Percentiles rank a stretch among this genome's conserved stretches.
phyloP scores from a whole-genome alignment of 1,140 invertebrate genomes.

The Eufriesea mexicana region DNA sequence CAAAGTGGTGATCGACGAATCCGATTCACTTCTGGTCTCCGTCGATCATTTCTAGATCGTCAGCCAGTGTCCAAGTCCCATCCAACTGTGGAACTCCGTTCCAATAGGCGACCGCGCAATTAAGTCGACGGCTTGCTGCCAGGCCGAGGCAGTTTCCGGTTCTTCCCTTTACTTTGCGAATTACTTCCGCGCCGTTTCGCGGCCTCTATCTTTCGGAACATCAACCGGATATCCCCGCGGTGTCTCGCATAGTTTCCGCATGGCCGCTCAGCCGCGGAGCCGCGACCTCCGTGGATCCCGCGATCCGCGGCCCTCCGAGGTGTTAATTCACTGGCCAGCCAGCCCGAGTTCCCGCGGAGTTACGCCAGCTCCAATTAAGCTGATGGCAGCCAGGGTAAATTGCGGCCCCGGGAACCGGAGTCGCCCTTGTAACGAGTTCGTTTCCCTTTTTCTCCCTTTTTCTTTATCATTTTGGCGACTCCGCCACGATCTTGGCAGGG shows the following conservation, averaged over 20 bases:
- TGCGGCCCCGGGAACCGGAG: neutral
- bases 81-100: conserved; percentile 17
- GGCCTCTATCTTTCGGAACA: conserved; percentile 53
- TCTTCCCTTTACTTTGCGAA: conserved; percentile 58
- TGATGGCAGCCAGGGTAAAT: neutral
- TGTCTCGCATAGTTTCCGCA: conserved; percentile 26
- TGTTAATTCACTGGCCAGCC: conserved; percentile 12
- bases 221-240: conserved; percentile 34
- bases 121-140: conserved; percentile 51
- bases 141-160: conserved; percentile 22
- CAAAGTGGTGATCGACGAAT: too few relatives aligned
- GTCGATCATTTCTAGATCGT: too few relatives aligned
- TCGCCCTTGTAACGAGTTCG: neutral
- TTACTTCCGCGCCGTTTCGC: conserved; percentile 64
- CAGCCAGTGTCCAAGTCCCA: too few relatives aligned
- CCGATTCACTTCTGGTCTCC: too few relatives aligned
- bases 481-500: neutral
- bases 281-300: neutral
- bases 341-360: neutral
- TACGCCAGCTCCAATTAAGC: conserved; percentile 21
- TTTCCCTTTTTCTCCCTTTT: too few relatives aligned
- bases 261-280: neutral
- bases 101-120: conserved; percentile 57
- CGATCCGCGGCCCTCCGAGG: neutral
- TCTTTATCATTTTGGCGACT: neutral